Conservation (phyloP, 1,140 invertebrate species). For the Ceratosolen fusciceps region DNA sequence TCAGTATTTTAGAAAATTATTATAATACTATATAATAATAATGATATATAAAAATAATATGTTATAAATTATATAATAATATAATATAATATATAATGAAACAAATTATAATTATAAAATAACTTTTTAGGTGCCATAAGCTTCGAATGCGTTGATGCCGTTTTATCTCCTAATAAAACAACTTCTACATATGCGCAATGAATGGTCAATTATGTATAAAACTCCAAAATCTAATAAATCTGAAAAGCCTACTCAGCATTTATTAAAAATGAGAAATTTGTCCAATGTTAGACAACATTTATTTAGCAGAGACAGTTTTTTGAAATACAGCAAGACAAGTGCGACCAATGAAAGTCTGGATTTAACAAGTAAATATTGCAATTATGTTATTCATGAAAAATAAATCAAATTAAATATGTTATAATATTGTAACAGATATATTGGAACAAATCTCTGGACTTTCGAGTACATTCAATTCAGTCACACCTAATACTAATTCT, state of each 20-base stretch:
- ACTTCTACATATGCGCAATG: conserved; percentile 62
- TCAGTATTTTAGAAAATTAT: too few species aligned
- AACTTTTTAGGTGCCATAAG: conserved; percentile 52
- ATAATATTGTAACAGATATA: conserved; percentile 51
- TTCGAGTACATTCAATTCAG: conserved; percentile 50
- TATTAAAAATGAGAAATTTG: conserved; percentile 56
- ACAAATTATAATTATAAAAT: too few species aligned
- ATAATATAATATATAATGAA: too few species aligned
- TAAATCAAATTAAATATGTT: conserved; percentile 23
- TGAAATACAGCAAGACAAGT: conserved; percentile 55
- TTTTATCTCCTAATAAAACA: conserved; percentile 55
- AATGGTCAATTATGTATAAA: conserved; percentile 68
- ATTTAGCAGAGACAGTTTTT: conserved; percentile 66
- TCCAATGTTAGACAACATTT: conserved; percentile 67
- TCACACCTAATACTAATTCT: background rate
- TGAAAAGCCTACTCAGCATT: conserved; percentile 39
- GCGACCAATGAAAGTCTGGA: conserved; percentile 61
- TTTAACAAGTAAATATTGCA: conserved; percentile 60
- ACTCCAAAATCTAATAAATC: conserved; percentile 57
- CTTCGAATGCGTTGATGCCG: conserved; percentile 55
- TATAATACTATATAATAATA: too few species aligned
- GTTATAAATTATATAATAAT: too few species aligned
- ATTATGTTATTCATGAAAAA: conserved; percentile 5
- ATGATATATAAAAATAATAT: too few species aligned
- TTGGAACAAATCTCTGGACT: conserved; percentile 54